Percentiles rank a stretch among this genome's conserved stretches.
Conservation (phyloP, 2,797 vertebrate species). For the Poeciliopsis infans region DNA sequence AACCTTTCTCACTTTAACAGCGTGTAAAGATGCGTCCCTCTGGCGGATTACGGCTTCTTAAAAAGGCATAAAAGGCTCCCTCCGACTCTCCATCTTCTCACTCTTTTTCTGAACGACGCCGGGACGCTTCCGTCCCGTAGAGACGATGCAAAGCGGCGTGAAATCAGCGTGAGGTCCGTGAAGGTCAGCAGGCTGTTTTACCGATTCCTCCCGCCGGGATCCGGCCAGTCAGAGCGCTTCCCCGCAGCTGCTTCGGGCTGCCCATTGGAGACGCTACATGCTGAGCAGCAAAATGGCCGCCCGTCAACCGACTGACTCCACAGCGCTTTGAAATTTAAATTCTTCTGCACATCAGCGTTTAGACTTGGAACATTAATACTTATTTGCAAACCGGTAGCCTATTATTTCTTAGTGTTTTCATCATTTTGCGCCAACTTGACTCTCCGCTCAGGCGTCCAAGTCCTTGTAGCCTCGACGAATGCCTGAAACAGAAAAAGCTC, state of each 20-base stretch:
- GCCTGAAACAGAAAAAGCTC: conserved; percentile 90
- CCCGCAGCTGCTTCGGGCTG: conserved; percentile 63
- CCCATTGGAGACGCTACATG: conserved; percentile 76
- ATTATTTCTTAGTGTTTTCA: conserved; percentile 46
- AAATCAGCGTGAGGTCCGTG: conserved; percentile 45
- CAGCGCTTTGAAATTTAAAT: conserved; percentile 82
- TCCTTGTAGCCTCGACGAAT: conserved; percentile 93
- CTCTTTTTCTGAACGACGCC: not conserved
- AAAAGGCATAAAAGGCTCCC: not conserved
- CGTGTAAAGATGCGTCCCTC: not conserved
- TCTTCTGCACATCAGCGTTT: conserved; percentile 79
- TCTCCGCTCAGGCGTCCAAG: conserved; percentile 79
- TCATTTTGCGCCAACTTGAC: conserved; percentile 61
- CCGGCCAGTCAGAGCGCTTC: conserved; percentile 66
- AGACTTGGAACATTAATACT: conserved; percentile 74
- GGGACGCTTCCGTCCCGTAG: not conserved
- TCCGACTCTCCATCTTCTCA: not conserved
- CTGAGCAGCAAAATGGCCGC: conserved; percentile 87
- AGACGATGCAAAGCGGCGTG: not conserved
- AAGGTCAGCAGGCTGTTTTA: conserved; percentile 58
- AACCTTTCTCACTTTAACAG: not conserved
- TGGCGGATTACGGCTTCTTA: not conserved
- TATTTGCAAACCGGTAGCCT: conserved; percentile 61
- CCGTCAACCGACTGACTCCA: conserved; percentile 83
- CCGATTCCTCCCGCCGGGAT: conserved; percentile 51